Conservation (phyloP, 2,888 invertebrate genomes). For the Eudasyphora cyanicolor region DNA sequence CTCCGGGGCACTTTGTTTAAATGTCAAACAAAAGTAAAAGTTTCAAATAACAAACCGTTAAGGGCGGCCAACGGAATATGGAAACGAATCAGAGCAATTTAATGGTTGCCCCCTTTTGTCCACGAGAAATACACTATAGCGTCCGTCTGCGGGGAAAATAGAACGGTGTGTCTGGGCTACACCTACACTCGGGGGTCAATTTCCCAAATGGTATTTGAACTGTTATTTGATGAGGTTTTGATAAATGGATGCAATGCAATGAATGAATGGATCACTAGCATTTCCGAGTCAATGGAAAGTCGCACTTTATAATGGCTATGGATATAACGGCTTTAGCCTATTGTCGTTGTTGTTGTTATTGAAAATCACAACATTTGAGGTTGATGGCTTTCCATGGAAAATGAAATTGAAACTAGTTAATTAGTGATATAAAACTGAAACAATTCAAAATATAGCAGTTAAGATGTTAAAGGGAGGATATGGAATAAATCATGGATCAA, state of each 20-base stretch:
- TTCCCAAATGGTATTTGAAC: slow-evolving; percentile 14
- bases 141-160: background rate
- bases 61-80: background rate
- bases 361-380: slow-evolving; percentile 2
- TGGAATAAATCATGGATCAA: too few relatives aligned
- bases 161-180: slow-evolving; percentile 10
- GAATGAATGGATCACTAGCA: background rate
- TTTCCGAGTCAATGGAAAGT: background rate
- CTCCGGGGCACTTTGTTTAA: slow-evolving; percentile 10
- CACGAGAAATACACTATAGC: background rate
- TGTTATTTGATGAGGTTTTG: slow-evolving; percentile 25
- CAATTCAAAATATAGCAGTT: too few relatives aligned
- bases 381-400: background rate
- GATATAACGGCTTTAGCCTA: too few relatives aligned
- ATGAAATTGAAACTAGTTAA: background rate
- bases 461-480: background rate
- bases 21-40: slow-evolving; percentile 29
- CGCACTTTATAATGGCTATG: background rate
- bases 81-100: too few relatives aligned
- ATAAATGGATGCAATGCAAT: background rate
- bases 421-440: background rate
- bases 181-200: slow-evolving; percentile 8
- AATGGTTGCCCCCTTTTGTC: background rate
- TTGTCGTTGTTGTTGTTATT: background rate
- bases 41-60: slow-evolving; percentile 29